phyloP scores from a whole-genome alignment of 2,797 vertebrate species.

The Trachurus trachurus region DNA sequence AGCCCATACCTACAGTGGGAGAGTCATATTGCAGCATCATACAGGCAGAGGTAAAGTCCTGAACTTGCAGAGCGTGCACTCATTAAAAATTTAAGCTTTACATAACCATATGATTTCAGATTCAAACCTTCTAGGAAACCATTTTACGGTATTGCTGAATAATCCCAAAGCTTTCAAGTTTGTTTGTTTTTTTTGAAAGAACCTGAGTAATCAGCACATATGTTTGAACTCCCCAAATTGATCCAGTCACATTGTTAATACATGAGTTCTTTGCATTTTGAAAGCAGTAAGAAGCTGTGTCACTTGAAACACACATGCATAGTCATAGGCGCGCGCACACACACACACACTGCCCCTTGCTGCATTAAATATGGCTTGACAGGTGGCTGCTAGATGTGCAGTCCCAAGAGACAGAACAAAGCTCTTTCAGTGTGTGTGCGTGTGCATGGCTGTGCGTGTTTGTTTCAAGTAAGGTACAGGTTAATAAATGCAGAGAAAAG shows the following conservation, averaged over 20 bases:
- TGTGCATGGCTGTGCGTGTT: conserved; percentile 22
- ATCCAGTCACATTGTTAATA: conserved; percentile 39
- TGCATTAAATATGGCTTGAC: conserved; percentile 66
- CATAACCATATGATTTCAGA: conserved; percentile 43
- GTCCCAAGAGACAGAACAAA: conserved; percentile 63
- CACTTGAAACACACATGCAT: conserved; percentile 33
- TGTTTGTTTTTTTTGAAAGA: conserved; percentile 11
- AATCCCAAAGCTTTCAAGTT: conserved; percentile 19
- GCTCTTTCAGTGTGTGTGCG: conserved; percentile 42
- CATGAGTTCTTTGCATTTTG: conserved; percentile 45
- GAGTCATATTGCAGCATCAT: conserved; percentile 17
- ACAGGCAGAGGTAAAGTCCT: conserved; percentile 27
- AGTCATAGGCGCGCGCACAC: conserved; percentile 5
- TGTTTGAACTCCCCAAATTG: conserved; percentile 13
- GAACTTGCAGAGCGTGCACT: conserved; percentile 28
- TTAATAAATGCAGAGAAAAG: conserved; percentile 25
- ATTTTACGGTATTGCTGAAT: conserved; percentile 43
- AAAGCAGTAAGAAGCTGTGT: conserved; percentile 20
- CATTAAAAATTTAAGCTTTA: conserved; percentile 51
- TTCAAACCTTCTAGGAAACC: conserved; percentile 32
- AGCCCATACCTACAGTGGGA: background rate
- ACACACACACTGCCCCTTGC: conserved; percentile 23
- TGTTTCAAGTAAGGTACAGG: conserved; percentile 2
- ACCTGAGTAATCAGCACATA: conserved; percentile 31
- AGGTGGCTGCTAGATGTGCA: conserved; percentile 71